These are phyloP conservation scores for Crotalus tigris DNA, from an alignment of 2,113 vertebrate species.

Conservation along the genomic window DNA sequence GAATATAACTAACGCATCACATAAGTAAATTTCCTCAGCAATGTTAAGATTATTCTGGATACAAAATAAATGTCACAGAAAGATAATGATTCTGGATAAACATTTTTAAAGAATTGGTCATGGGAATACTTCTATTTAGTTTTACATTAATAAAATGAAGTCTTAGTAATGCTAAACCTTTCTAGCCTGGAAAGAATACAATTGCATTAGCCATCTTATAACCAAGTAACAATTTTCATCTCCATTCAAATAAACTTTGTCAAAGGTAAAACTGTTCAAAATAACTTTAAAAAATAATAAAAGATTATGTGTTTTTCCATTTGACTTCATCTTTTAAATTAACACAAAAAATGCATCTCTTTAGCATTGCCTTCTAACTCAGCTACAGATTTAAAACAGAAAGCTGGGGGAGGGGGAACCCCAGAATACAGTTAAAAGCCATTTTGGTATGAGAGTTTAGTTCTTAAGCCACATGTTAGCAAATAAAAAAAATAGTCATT, in stretches of 20 bases:
- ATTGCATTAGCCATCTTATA: not conserved
- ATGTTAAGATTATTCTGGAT: not conserved
- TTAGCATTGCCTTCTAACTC: not conserved
- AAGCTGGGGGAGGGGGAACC: not conserved
- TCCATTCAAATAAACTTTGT: slow-evolving; percentile 1
- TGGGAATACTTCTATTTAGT: not conserved
- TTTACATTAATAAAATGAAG: not conserved
- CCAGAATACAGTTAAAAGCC: not conserved
- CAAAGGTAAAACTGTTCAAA: slow-evolving; percentile 17
- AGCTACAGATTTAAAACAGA: slow-evolving; percentile 28
- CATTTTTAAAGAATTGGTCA: not conserved
- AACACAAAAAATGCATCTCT: slow-evolving; percentile 8
- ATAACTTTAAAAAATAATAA: not conserved
- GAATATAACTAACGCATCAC: not conserved
- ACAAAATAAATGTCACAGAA: not conserved
- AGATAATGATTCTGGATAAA: not conserved
- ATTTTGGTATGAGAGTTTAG: not conserved
- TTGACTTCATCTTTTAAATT: slow-evolving; percentile 17
- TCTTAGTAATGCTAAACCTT: not conserved
- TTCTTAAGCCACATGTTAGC: slow-evolving; percentile 16
- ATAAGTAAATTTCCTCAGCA: not conserved
- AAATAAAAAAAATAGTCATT: slow-evolving; percentile 28
- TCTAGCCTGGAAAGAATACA: not conserved
- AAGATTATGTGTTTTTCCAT: not conserved
- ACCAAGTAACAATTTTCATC: not conserved